Percentiles rank a stretch among this genome's conserved stretches.
Conservation (phyloP, 2,113 vertebrate genomes). For the Speoplatyrhinus poulsoni region DNA sequence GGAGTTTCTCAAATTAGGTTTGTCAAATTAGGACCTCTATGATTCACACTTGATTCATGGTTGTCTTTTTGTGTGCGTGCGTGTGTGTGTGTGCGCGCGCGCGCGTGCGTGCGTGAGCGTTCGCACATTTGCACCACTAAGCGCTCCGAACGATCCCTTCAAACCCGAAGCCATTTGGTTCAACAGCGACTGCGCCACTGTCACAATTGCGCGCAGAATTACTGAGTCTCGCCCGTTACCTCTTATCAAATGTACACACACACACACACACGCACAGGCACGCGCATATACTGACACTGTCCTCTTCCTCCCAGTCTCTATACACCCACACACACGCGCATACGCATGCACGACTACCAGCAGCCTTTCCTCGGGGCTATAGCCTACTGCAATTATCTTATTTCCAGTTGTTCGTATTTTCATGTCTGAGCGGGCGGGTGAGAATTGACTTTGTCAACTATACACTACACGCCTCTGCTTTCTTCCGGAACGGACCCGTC, state of each 20-base stretch:
- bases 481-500: conserved; percentile 3
- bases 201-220: background rate
- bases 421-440: background rate
- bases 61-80: conserved; percentile 3
- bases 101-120: too few relatives aligned
- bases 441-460: background rate
- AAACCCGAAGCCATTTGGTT: background rate
- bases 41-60: background rate
- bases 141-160: background rate
- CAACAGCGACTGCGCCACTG: background rate
- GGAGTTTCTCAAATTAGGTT: too few relatives aligned
- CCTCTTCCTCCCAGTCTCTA: too few relatives aligned
- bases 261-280: background rate
- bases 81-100: background rate
- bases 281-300: background rate
- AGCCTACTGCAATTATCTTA: too few relatives aligned
- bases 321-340: too few relatives aligned
- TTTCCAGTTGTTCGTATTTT: too few relatives aligned
- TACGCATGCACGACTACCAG: too few relatives aligned
- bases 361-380: too few relatives aligned
- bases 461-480: background rate
- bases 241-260: background rate
- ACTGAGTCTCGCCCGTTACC: background rate
- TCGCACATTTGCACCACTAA: background rate
- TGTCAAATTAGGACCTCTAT: background rate